Percentiles rank a stretch among this genome's conserved stretches.
Evolutionary conservation across 2,888 invertebrate genomes (phyloP).

Genomic region (Orgyia antiqua): DNA sequence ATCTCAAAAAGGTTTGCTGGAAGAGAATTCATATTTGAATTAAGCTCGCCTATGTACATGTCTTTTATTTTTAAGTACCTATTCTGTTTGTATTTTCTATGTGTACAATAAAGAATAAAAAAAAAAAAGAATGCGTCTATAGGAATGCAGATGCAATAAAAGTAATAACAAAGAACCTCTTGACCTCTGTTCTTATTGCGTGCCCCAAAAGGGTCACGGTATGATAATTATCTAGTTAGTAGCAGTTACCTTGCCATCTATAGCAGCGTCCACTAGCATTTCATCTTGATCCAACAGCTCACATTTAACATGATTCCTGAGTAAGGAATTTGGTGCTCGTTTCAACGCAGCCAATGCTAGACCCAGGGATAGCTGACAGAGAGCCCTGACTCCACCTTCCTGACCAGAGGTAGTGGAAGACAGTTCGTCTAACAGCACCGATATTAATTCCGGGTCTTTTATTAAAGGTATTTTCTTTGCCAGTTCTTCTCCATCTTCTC

Average conservation of each 20-base stretch:
- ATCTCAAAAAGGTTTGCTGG: too few relatives aligned
- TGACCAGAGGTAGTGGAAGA: constrained; percentile 35
- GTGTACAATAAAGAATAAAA: too few relatives aligned
- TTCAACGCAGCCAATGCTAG: constrained; percentile 59
- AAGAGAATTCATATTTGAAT: too few relatives aligned
- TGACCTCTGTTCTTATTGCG: too few relatives aligned
- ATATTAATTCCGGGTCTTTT: constrained; percentile 78
- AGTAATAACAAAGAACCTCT: too few relatives aligned
- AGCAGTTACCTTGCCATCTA: constrained; percentile 83
- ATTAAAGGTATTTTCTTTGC: constrained; percentile 83
- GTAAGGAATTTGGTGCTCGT: constrained; percentile 58
- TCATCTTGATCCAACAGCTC: constrained; percentile 86
- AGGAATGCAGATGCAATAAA: too few relatives aligned
- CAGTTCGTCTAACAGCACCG: constrained; percentile 71
- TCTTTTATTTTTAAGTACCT: too few relatives aligned
- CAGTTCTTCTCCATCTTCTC: constrained; percentile 86
- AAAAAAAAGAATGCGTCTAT: too few relatives aligned
- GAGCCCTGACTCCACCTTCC: constrained; percentile 40
- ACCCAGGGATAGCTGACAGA: constrained; percentile 56
- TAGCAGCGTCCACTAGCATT: constrained; percentile 86
- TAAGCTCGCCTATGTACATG: too few relatives aligned
- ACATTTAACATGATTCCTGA: constrained; percentile 33
- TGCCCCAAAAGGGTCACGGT: too few relatives aligned
- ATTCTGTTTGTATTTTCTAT: too few relatives aligned
- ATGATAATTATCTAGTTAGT: too few relatives aligned